A percentile compares a stretch with the other conserved stretches of the same genome.
Evolutionary conservation across 2,797 vertebrate genomes (phyloP).

Genomic region (Monodelphis domestica): DNA sequence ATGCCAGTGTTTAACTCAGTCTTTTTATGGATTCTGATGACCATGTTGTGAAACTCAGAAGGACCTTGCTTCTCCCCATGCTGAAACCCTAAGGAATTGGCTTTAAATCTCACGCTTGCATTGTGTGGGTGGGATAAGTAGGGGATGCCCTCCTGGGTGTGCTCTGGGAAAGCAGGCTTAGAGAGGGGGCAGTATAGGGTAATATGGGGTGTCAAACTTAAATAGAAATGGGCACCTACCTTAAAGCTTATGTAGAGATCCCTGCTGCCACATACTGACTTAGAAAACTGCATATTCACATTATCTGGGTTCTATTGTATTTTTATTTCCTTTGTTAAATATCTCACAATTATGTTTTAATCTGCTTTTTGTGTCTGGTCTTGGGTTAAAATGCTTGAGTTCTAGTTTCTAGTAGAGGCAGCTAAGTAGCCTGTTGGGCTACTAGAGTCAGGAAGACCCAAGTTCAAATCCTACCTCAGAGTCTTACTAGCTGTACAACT

Average conservation of each 20-base stretch:
- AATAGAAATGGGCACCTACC: background rate
- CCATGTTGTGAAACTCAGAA: background rate
- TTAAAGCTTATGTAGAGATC: too few relatives aligned
- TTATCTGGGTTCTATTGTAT: too few relatives aligned
- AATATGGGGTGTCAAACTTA: background rate
- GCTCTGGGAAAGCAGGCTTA: background rate
- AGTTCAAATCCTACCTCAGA: background rate
- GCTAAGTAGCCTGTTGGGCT: background rate
- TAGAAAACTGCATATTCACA: too few relatives aligned
- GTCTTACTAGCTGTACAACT: background rate
- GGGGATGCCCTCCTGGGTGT: background rate
- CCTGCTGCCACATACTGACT: background rate
- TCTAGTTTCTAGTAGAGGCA: background rate
- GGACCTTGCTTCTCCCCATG: background rate
- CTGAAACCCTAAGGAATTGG: background rate
- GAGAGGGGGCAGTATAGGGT: background rate
- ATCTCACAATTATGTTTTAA: background rate
- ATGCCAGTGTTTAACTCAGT: background rate
- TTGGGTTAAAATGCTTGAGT: background rate
- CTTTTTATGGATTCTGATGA: background rate
- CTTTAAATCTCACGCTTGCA: conserved; percentile 29
- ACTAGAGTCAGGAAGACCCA: background rate
- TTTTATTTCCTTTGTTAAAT: too few relatives aligned
- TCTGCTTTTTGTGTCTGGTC: background rate
- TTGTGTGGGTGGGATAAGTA: background rate